A percentile compares a stretch with the other conserved stretches of the same genome.
phyloP scores from a whole-genome alignment of 2,797 vertebrate species.

The Lutra lutra region DNA sequence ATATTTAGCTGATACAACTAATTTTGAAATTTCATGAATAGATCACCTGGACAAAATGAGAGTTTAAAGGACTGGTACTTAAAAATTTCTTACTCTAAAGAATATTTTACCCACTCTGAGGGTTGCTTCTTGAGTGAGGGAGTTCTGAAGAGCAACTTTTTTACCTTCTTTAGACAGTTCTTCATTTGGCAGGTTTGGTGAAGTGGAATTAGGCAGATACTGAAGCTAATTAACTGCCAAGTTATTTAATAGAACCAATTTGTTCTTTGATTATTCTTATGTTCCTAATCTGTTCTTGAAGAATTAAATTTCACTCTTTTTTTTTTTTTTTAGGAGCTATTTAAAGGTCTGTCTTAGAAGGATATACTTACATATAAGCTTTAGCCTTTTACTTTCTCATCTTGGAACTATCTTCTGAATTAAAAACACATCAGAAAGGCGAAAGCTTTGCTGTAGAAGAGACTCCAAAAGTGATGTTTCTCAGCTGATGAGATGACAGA shows the following conservation, averaged over 20 bases:
- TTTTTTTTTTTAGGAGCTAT: conserved; percentile 51
- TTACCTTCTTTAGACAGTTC: conserved; percentile 26
- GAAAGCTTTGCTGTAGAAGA: neutral
- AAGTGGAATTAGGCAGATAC: conserved; percentile 39
- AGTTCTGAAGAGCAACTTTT: conserved; percentile 5
- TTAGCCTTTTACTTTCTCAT: conserved; percentile 31
- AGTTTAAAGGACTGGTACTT: neutral
- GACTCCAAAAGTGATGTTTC: neutral
- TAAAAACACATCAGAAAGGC: neutral
- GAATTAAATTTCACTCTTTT: conserved; percentile 53
- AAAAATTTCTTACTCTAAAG: conserved; percentile 17
- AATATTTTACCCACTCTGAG: neutral
- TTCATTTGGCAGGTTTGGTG: conserved; percentile 54
- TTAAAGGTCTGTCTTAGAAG: conserved; percentile 57
- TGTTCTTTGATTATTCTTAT: conserved; percentile 49
- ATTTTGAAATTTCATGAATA: neutral
- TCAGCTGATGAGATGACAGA: conserved; percentile 26
- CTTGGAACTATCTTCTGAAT: neutral
- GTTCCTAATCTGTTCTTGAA: conserved; percentile 59
- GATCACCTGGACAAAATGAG: neutral
- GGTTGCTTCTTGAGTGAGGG: neutral
- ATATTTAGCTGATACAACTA: neutral
- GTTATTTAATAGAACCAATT: conserved; percentile 52
- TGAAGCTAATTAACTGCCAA: conserved; percentile 64
- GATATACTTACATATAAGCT: neutral